Percentiles rank a stretch among this genome's conserved stretches.
These are phyloP conservation scores for Acromyrmex charruanus DNA, from an alignment of 1,140 invertebrate genomes.

Conservation along the genomic window DNA sequence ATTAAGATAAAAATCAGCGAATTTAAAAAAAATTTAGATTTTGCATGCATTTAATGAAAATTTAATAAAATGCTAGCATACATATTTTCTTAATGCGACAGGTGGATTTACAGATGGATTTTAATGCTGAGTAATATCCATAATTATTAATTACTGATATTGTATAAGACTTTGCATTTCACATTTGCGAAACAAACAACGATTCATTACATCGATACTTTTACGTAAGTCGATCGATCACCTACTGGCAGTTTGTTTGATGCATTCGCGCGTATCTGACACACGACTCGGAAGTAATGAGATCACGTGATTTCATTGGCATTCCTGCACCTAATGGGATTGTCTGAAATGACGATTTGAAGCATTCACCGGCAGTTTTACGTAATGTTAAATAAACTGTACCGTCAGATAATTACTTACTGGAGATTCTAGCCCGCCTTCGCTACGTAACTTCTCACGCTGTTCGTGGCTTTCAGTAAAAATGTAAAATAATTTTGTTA, in stretches of 20 bases:
- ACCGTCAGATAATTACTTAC: not conserved
- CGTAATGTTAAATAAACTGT: slow-evolving; percentile 33
- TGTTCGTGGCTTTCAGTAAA: slow-evolving; percentile 10
- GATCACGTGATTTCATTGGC: slow-evolving; percentile 28
- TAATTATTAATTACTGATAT: not conserved
- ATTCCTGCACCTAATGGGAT: not conserved
- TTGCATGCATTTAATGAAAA: not conserved
- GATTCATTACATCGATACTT: slow-evolving; percentile 6
- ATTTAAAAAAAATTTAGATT: not conserved
- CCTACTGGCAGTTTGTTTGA: slow-evolving; percentile 23
- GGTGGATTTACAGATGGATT: not conserved
- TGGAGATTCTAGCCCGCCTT: not conserved
- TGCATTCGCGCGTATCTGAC: slow-evolving; percentile 30
- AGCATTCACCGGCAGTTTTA: slow-evolving; percentile 9
- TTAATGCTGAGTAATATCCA: not conserved
- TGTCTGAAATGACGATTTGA: slow-evolving; percentile 28
- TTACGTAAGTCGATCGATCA: slow-evolving; percentile 51
- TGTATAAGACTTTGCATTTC: slow-evolving; percentile 3
- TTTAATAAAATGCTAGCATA: not conserved
- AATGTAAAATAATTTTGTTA: slow-evolving; percentile 9
- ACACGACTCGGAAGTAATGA: slow-evolving; percentile 27
- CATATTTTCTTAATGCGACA: not conserved
- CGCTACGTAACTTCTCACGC: not conserved
- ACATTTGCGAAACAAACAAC: slow-evolving; percentile 25
- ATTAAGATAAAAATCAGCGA: not conserved